Evolutionary conservation across 1,140 invertebrate genomes (phyloP).

Genomic region (Portunus trituberculatus): DNA sequence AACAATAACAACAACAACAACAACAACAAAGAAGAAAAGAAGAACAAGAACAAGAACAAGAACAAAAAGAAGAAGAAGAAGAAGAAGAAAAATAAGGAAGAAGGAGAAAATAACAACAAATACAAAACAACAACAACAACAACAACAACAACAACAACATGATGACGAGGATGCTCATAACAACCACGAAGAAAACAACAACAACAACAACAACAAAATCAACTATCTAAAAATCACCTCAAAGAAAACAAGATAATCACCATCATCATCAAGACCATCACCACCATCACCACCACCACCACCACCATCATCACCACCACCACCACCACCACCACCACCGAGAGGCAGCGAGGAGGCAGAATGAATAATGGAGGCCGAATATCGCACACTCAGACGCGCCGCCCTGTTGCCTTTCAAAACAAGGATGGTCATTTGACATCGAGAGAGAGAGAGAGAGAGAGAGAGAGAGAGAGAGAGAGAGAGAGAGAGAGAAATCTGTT

Average conservation of each 20-base stretch:
- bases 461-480: not conserved
- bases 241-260: not conserved
- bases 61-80: too few species aligned
- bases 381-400: not conserved
- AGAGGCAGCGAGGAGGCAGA: not conserved
- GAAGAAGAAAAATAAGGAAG: too few species aligned
- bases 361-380: not conserved
- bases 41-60: too few species aligned
- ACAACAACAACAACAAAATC: not conserved
- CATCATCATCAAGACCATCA: not conserved
- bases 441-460: too few species aligned
- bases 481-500: not conserved
- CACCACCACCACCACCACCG: not conserved
- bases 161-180: not conserved
- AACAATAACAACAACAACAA: too few species aligned
- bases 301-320: not conserved
- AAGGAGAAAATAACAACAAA: too few species aligned
- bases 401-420: slow-evolving; percentile 46
- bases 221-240: not conserved
- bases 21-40: too few species aligned
- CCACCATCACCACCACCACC: not conserved
- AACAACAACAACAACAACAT: not conserved
- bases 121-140: too few species aligned
- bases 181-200: not conserved
- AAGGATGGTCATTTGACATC: slow-evolving; percentile 48